Evolutionary conservation across 35 echinoderm and acorn worm species (phyloP).

Genomic region (Eucidaris tribuloides): DNA sequence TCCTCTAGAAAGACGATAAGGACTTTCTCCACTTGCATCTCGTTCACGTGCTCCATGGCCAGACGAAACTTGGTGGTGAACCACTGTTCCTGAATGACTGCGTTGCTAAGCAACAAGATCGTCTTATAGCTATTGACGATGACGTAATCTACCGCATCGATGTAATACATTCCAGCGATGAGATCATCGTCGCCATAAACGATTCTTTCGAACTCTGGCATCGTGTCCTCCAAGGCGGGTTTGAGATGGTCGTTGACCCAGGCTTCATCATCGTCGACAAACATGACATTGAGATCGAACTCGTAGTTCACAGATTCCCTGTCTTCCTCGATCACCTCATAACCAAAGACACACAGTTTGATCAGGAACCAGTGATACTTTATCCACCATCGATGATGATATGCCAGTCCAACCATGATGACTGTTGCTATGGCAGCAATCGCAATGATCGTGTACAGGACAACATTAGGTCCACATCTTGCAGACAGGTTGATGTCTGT

Average conservation of each 20-base stretch:
- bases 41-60: conserved; percentile 14
- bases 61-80: not conserved
- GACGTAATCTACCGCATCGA: not conserved
- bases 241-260: conserved; percentile 16
- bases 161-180: conserved; percentile 5
- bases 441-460: not conserved
- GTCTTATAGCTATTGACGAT: conserved; percentile 4
- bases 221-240: not conserved
- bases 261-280: not conserved
- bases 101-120: conserved; percentile 7
- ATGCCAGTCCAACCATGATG: not conserved
- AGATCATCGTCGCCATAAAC: conserved; percentile 3
- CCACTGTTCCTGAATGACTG: not conserved
- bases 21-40: not conserved
- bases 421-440: not conserved
- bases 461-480: conserved; percentile 7
- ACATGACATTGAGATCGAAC: conserved; percentile 8
- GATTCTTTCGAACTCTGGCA: not conserved
- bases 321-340: not conserved
- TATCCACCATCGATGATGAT: not conserved
- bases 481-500: not conserved
- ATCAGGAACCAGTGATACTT: not conserved
- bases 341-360: not conserved
- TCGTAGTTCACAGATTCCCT: not conserved
- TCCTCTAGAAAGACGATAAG: not conserved